Percentiles rank a stretch among this genome's conserved stretches.
Conservation (phyloP, 2,113 vertebrate genomes). For the Hiodon alosoides region DNA sequence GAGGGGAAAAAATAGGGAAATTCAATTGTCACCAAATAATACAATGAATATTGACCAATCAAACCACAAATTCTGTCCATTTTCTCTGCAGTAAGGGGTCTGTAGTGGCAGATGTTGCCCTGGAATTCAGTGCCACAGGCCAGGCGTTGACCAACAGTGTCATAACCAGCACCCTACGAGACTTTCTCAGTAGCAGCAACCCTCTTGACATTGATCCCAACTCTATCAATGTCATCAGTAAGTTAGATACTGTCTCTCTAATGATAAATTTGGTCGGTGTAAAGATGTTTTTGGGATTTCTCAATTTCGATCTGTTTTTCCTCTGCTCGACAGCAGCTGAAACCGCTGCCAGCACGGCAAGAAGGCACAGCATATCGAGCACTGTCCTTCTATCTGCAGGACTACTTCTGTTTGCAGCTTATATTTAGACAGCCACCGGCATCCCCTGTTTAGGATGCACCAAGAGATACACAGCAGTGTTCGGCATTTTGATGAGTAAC, state of each 20-base stretch:
- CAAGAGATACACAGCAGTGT: no score
- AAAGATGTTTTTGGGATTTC: background rate
- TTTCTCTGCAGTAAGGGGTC: constrained; percentile 6
- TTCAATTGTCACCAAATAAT: no score
- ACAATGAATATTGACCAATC: no score
- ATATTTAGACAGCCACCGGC: no score
- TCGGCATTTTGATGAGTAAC: no score
- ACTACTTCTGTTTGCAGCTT: no score
- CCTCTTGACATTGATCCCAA: background rate
- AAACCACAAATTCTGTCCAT: background rate
- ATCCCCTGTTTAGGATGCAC: no score
- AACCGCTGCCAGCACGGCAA: background rate
- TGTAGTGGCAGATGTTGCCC: background rate
- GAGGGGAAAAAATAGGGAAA: no score
- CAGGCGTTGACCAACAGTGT: no score
- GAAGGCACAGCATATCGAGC: background rate
- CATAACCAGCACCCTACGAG: background rate
- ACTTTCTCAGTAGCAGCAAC: background rate
- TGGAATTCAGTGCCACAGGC: background rate
- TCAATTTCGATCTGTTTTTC: background rate
- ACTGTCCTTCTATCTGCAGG: no score
- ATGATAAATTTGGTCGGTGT: no score
- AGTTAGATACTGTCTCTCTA: background rate
- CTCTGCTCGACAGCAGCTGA: background rate
- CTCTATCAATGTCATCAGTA: background rate